Evolutionary conservation across 2,888 invertebrate genomes (phyloP).

Genomic region (Apodemia duryi): DNA sequence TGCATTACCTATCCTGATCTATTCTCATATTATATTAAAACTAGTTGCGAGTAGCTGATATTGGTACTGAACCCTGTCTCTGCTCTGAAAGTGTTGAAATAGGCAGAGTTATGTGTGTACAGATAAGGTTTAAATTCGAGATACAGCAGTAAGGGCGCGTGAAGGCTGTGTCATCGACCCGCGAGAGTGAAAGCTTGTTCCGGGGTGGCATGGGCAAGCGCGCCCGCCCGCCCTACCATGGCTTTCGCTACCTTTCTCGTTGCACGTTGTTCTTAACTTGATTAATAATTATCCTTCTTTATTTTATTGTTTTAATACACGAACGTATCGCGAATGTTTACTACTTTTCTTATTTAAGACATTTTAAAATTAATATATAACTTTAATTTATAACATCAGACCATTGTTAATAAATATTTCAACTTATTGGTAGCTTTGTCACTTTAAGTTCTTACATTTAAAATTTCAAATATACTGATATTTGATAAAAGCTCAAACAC

Average conservation of each 20-base stretch:
- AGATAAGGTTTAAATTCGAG: slow-evolving; percentile 25
- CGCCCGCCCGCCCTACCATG: slow-evolving; percentile 61
- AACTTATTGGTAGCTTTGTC: too few species aligned
- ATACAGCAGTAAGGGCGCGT: slow-evolving; percentile 55
- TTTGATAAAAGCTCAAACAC: too few species aligned
- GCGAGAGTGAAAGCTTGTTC: slow-evolving; percentile 75
- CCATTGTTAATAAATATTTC: too few species aligned
- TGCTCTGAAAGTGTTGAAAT: slow-evolving; percentile 24
- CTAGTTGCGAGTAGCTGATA: slow-evolving; percentile 8
- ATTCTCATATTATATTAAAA: slow-evolving; percentile 21
- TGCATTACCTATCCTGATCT: too few species aligned
- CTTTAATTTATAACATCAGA: background rate
- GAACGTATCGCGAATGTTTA: background rate
- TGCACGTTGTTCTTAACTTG: slow-evolving; percentile 55
- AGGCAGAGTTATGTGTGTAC: slow-evolving; percentile 24
- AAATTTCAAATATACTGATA: too few species aligned
- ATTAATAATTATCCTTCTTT: slow-evolving; percentile 40
- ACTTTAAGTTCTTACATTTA: too few species aligned
- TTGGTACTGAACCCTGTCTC: slow-evolving; percentile 13
- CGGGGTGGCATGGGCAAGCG: slow-evolving; percentile 57
- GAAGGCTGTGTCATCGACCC: slow-evolving; percentile 71
- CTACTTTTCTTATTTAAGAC: background rate
- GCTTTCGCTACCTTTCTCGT: slow-evolving; percentile 73
- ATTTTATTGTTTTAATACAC: background rate
- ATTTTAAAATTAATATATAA: background rate